Evolutionary conservation across 2,888 invertebrate genomes (phyloP).

Genomic region (Lasius platythorax): DNA sequence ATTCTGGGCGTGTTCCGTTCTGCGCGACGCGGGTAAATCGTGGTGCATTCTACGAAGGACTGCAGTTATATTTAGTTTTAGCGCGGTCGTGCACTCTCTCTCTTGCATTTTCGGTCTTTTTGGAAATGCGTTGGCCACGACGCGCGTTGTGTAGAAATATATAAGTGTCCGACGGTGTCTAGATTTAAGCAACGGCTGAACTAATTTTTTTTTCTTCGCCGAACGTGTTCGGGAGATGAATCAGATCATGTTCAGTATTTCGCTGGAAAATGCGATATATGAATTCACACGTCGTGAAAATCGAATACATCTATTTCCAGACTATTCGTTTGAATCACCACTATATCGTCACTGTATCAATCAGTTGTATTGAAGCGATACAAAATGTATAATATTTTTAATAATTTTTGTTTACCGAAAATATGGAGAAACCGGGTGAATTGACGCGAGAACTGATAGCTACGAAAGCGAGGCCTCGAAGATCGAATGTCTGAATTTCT

Average conservation of each 20-base stretch:
- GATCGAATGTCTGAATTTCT: neutral
- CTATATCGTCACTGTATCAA: neutral
- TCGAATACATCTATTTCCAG: neutral
- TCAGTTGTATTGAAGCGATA: neutral
- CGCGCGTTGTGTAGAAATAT: constrained; percentile 69
- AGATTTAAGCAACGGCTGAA: constrained; percentile 9
- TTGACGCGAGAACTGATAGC: neutral
- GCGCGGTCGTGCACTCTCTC: constrained; percentile 76
- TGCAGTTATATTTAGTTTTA: constrained; percentile 84
- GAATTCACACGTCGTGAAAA: neutral
- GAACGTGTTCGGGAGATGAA: neutral
- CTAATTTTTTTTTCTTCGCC: neutral
- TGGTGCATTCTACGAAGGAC: constrained; percentile 80
- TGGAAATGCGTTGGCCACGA: constrained; percentile 78
- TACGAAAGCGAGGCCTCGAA: neutral
- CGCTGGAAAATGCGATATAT: neutral
- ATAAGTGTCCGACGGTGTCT: constrained; percentile 36
- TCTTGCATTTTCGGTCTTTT: constrained; percentile 81
- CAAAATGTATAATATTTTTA: neutral
- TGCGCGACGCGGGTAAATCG: constrained; percentile 69
- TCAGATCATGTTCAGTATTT: neutral
- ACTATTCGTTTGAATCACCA: neutral
- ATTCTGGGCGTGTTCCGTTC: constrained; percentile 53
- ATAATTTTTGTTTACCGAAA: neutral
- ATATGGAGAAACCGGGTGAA: neutral